Percentiles rank a stretch among this genome's conserved stretches.
Evolutionary conservation across 2,113 vertebrate genomes (phyloP).

Genomic region (Phalacrocorax carbo): DNA sequence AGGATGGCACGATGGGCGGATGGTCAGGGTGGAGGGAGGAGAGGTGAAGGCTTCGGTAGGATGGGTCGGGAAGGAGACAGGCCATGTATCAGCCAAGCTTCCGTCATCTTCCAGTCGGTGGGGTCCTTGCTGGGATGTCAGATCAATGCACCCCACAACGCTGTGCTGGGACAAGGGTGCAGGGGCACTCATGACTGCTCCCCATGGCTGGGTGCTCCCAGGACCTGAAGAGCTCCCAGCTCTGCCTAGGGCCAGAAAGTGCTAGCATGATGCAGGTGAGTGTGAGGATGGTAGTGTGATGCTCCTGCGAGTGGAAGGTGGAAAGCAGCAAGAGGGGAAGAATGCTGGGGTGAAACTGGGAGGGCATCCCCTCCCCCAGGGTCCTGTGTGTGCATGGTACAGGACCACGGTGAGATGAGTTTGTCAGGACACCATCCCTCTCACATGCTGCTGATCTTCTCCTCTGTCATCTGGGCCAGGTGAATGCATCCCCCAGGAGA

Average conservation of each 20-base stretch:
- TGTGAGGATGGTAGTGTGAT: neutral
- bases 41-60: neutral
- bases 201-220: neutral
- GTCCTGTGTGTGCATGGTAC: neutral
- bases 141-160: neutral
- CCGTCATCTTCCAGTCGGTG: neutral
- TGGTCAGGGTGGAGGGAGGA: neutral
- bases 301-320: neutral
- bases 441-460: neutral
- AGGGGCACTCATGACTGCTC: neutral
- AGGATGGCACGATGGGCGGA: neutral
- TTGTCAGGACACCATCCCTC: neutral
- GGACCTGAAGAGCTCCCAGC: neutral
- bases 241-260: neutral
- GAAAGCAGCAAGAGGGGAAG: neutral
- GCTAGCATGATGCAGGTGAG: neutral
- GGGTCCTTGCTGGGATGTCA: neutral
- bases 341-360: fast-evolving
- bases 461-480: conserved; percentile 55
- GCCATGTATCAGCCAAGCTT: neutral
- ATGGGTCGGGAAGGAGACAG: neutral
- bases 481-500: conserved; percentile 83
- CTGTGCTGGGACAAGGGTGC: neutral
- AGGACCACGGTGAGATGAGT: neutral
- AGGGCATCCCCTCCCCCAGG: neutral